Percentiles rank a stretch among this genome's conserved stretches.
Evolutionary conservation across 2,797 vertebrate species (phyloP).

Genomic region (Bradypus variegatus): DNA sequence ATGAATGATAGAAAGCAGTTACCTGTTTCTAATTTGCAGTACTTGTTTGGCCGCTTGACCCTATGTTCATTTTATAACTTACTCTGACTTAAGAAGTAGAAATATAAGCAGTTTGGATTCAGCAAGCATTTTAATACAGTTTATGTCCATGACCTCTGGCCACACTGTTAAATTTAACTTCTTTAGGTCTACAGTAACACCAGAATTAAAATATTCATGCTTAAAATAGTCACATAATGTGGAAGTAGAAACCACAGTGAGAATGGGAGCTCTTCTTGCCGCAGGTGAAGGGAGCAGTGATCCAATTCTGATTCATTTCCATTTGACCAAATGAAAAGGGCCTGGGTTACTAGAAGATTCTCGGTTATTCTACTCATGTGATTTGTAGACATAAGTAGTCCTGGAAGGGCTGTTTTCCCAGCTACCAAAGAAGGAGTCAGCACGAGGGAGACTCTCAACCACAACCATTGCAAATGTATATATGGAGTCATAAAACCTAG

Average conservation of each 20-base stretch:
- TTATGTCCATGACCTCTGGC: conserved; percentile 11
- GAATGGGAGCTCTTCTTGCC: conserved; percentile 13
- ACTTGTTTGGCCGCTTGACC: neutral
- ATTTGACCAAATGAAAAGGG: conserved; percentile 22
- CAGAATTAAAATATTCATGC: conserved; percentile 23
- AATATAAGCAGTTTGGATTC: conserved; percentile 17
- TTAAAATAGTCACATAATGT: conserved; percentile 35
- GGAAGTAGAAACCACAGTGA: conserved; percentile 29
- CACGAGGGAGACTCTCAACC: neutral
- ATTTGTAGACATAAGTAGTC: neutral
- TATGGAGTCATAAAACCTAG: neutral
- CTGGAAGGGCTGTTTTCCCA: conserved; percentile 1
- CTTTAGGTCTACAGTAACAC: conserved; percentile 23
- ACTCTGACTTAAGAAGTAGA: conserved; percentile 13
- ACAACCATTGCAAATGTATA: neutral
- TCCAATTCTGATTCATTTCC: conserved; percentile 18
- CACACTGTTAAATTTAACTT: neutral
- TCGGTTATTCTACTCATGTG: neutral
- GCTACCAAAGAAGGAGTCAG: neutral
- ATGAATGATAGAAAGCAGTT: conserved; percentile 10
- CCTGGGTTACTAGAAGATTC: neutral
- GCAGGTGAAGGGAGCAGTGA: conserved; percentile 19
- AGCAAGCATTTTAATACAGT: conserved; percentile 49
- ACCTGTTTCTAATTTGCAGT: conserved; percentile 13
- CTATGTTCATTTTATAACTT: conserved; percentile 12